Conservation (phyloP, 37 sponge, comb jelly and placozoan species). For the Dysidea cf. avara region DNA sequence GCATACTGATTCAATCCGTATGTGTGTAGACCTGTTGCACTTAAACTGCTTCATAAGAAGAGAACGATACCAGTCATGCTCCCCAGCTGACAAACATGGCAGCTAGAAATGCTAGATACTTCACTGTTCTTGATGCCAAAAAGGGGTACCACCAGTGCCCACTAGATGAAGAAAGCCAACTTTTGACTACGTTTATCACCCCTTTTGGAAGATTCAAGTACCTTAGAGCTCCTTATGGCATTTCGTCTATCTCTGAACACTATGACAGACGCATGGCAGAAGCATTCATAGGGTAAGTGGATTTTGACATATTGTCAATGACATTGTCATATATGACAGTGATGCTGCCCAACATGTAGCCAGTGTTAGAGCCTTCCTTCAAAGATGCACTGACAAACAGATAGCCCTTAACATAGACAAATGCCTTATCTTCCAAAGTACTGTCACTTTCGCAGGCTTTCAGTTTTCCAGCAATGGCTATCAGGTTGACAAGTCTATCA, state of each 20-base stretch:
- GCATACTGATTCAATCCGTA: too few species aligned
- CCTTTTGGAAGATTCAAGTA: conserved; percentile 41
- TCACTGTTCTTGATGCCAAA: conserved; percentile 34
- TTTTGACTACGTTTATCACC: too few species aligned
- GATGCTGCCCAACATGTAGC: conserved; percentile 15
- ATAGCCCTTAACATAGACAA: conserved; percentile 45
- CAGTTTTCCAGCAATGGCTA: too few species aligned
- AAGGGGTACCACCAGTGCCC: conserved; percentile 55
- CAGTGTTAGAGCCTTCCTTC: too few species aligned
- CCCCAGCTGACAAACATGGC: conserved; percentile 43
- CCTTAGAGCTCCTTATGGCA: conserved; percentile 34
- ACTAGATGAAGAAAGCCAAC: conserved; percentile 44
- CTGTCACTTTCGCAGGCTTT: too few species aligned
- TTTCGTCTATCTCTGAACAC: too few species aligned
- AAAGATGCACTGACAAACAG: conserved; percentile 15
- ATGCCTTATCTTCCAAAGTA: conserved; percentile 10
- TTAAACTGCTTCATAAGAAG: too few species aligned
- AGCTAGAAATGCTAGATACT: conserved; percentile 13
- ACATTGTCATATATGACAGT: too few species aligned
- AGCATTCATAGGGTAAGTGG: conserved; percentile 19
- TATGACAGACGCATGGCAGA: conserved; percentile 53
- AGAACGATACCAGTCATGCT: conserved; percentile 25
- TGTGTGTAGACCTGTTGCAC: too few species aligned
- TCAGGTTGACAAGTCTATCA: too few species aligned
- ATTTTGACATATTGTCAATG: conserved; percentile 7